Conservation (phyloP, 2,888 invertebrate species). For the Caenorhabditis macrosperma region DNA sequence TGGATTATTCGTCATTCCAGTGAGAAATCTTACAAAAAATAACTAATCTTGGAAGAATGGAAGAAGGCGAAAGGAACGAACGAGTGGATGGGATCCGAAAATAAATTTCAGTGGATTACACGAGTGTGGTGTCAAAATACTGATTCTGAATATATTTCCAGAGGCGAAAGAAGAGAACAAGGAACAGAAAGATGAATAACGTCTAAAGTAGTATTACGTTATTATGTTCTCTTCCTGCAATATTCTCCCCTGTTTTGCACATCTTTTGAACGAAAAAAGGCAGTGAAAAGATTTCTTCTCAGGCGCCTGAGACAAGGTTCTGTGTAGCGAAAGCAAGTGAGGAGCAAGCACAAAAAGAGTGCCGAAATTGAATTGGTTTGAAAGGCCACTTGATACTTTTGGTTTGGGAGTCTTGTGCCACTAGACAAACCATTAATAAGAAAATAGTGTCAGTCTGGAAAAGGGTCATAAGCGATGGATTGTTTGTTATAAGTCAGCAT, state of each 20-base stretch:
- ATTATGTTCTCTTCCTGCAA: not conserved
- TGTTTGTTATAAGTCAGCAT: constrained; percentile 30
- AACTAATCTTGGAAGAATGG: not conserved
- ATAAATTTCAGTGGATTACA: not conserved
- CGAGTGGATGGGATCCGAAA: not conserved
- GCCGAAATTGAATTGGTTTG: constrained; percentile 58
- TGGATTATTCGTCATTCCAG: constrained; percentile 1
- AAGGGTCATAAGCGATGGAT: constrained; percentile 47
- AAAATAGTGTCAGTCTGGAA: constrained; percentile 22
- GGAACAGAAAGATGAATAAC: not conserved
- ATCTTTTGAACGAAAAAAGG: too few relatives aligned
- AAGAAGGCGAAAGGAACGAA: not conserved
- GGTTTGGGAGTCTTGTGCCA: constrained; percentile 42
- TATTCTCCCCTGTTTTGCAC: too few relatives aligned
- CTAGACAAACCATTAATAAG: constrained; percentile 53
- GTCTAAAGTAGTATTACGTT: not conserved
- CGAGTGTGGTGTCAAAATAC: not conserved
- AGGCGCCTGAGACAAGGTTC: constrained; percentile 16
- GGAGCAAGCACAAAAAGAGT: constrained; percentile 45
- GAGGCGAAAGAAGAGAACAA: not conserved
- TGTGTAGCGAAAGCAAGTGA: constrained; percentile 17
- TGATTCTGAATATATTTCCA: constrained; percentile 2
- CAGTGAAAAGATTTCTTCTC: constrained; percentile 1
- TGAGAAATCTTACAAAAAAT: constrained; percentile 3
- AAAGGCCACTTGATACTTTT: constrained; percentile 63